Base-by-base conservation (phyloP, 1,140 invertebrate species). In the Panagrolaimus sp. region DNA sequence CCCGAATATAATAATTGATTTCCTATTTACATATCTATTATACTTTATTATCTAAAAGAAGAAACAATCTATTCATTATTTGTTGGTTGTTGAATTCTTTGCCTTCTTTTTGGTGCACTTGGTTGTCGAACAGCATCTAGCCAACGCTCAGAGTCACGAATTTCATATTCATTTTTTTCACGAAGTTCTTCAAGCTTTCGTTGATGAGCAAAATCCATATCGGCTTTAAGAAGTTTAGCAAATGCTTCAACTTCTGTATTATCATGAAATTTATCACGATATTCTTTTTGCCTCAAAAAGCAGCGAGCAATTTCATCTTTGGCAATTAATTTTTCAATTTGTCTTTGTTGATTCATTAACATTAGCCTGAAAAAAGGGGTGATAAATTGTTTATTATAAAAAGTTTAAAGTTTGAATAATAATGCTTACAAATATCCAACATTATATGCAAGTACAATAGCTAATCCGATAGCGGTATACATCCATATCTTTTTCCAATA, bases 251-350 rank as follows among this genome's bases (percentile, higher is more conserved):
- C 45, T 31, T 69, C 23, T 68, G 38, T n/a, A 5, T 69, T 13
- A 43, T 69, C 67, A 27, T 67, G 5, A 5, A 47, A 44, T 38
- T 46, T 42, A 31, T 66, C 67, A 23, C 47, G 67, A 25, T 43
- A 66, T 57, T 69, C 67, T 51, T 42, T 16, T 42, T 69, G 67
- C 13, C 67, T 25, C 31, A 69, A 43, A 53, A 69, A 69, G 3
- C 16, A 69, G 0, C 45, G 13, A 20, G 67, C 67, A n/a, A 69
- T 69, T 25, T 69, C 67, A 25, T 69, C 67, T 66, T 69, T 69
- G 5, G 63, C 67, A 38, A 69, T 69, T 16, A 69, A 43, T 16
- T 42, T 16, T 38, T 67, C 67, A 48, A 64, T 48, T 11, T 16
- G 51, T 57, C 20, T 27, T 16, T 57, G 51, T 16, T 57, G 51